These are phyloP conservation scores for Vanessa cardui DNA, from an alignment of 2,888 invertebrate genomes.

Conservation along the genomic window DNA sequence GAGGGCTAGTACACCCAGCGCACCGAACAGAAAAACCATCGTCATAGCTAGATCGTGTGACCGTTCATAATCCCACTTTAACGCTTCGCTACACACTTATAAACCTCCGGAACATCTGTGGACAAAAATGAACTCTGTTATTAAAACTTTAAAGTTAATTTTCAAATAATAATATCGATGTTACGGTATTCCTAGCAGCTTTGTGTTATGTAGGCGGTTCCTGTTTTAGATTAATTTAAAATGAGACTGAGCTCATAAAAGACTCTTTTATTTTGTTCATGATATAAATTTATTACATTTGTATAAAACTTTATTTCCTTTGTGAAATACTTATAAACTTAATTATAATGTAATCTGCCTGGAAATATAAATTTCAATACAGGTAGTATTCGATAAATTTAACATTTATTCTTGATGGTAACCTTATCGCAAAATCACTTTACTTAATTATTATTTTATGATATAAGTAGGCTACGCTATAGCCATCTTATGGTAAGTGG, in stretches of 20 bases:
- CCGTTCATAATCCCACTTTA: constrained; percentile 65
- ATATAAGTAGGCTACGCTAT: no score
- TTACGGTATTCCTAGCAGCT: background rate
- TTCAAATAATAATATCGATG: constrained; percentile 5
- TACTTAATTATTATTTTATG: no score
- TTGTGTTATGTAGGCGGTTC: constrained; percentile 17
- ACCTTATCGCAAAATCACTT: no score
- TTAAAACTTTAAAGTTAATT: constrained; percentile 8
- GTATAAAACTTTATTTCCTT: background rate
- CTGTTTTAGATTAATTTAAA: constrained; percentile 18
- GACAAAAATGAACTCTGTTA: constrained; percentile 39
- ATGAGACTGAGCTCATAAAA: background rate
- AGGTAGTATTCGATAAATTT: no score
- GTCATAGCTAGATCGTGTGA: constrained; percentile 68
- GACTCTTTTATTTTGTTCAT: constrained; percentile 6
- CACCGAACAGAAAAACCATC: constrained; percentile 65
- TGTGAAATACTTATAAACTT: background rate
- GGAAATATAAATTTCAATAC: no score
- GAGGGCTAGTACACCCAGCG: constrained; percentile 68
- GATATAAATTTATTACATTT: background rate
- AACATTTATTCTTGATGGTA: no score
- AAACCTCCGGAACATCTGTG: constrained; percentile 39
- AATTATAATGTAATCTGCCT: no score
- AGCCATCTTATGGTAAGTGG: no score
- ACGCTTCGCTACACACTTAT: constrained; percentile 56